These are phyloP conservation scores for Hypotaenidia okinawae DNA, from an alignment of 2,797 vertebrate genomes.

Conservation along the genomic window DNA sequence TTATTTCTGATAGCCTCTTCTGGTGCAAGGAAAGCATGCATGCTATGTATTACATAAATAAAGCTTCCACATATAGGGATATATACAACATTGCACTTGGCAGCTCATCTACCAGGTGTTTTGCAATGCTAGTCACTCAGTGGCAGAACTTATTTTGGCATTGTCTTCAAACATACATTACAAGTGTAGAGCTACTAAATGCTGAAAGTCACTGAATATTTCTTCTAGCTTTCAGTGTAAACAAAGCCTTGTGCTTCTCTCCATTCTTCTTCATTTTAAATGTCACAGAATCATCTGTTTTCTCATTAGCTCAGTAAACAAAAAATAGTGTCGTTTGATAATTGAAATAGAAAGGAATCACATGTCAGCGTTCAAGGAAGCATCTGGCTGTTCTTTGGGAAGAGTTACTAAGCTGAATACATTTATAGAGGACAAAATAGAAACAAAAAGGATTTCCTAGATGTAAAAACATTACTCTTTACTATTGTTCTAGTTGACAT, in stretches of 20 bases:
- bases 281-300: neutral
- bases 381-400: neutral
- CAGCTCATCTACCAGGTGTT: neutral
- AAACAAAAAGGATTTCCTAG: neutral
- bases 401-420: neutral
- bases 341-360: neutral
- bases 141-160: neutral
- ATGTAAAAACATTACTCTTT: neutral
- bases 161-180: neutral
- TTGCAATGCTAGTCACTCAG: neutral
- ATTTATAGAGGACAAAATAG: neutral
- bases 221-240: neutral
- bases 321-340: neutral
- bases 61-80: neutral
- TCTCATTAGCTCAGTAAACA: neutral
- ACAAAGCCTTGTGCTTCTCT: neutral
- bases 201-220: neutral
- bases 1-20: neutral
- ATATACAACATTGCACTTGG: neutral
- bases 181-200: neutral
- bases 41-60: neutral
- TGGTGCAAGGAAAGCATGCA: neutral
- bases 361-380: neutral
- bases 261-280: neutral
- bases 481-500: neutral